Conservation (phyloP, 2,113 vertebrate species). For the Hippocampus comes region DNA sequence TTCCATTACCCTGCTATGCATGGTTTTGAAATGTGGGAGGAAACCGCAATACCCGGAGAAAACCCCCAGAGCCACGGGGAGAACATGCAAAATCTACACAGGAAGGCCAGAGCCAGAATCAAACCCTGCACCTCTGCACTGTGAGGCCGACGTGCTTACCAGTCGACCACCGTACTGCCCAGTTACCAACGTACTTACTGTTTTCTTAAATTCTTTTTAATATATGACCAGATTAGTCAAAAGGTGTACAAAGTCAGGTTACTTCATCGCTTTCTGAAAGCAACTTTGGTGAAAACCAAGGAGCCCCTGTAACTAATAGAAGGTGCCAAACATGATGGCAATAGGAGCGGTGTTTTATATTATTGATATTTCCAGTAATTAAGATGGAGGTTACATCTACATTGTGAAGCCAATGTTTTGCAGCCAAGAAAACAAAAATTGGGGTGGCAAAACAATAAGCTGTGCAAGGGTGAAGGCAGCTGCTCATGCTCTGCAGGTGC, state of each 20-base stretch:
- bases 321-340: neutral
- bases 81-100: no score
- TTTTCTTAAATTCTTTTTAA: no score
- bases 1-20: no score
- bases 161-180: no score
- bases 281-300: neutral
- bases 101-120: no score
- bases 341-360: neutral
- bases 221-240: no score
- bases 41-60: no score
- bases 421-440: neutral
- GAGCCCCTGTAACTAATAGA: neutral
- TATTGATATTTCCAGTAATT: neutral
- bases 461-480: neutral
- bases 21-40: no score
- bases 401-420: neutral
- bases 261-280: neutral
- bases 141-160: no score
- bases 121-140: no score
- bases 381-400: neutral
- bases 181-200: no score
- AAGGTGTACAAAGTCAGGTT: neutral
- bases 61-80: no score
- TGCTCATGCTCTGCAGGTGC: neutral
- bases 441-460: neutral